Conservation (phyloP, 2,888 invertebrate genomes). For the Pharmacophagus antenor region DNA sequence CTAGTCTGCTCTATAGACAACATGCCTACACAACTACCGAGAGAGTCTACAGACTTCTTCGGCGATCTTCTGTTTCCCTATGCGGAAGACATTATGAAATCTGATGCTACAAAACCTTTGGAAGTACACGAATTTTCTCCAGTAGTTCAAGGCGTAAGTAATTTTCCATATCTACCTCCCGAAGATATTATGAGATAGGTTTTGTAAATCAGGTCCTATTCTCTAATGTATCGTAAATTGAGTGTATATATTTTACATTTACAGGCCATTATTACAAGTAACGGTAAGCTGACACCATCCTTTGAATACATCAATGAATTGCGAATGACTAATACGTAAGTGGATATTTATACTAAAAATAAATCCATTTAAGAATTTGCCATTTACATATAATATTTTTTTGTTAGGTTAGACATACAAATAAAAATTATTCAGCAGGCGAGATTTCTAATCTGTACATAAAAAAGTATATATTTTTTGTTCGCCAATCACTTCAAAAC, state of each 20-base stretch:
- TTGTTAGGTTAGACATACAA: too few relatives aligned
- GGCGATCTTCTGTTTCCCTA: slow-evolving; percentile 95
- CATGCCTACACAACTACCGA: slow-evolving; percentile 99
- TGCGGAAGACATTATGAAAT: slow-evolving; percentile 91
- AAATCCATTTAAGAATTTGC: too few relatives aligned
- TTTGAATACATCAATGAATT: slow-evolving; percentile 97
- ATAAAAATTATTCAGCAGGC: too few relatives aligned
- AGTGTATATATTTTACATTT: slow-evolving; percentile 40
- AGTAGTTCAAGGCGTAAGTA: slow-evolving; percentile 84
- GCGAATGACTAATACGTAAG: slow-evolving; percentile 84
- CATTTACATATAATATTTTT: too few relatives aligned
- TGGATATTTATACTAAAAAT: too few relatives aligned
- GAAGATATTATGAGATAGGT: too few relatives aligned
- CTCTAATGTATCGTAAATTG: not conserved
- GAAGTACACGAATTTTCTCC: slow-evolving; percentile 88
- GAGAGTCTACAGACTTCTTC: slow-evolving; percentile 98
- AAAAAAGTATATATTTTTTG: too few relatives aligned
- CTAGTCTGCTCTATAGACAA: slow-evolving; percentile 99
- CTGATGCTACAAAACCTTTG: slow-evolving; percentile 89
- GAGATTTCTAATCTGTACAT: too few relatives aligned
- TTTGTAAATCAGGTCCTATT: too few relatives aligned
- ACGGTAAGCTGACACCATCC: slow-evolving; percentile 94
- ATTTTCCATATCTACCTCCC: too few relatives aligned
- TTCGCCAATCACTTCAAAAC: too few relatives aligned
- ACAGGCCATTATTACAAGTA: slow-evolving; percentile 97